Percentiles rank a stretch among this genome's conserved stretches.
phyloP scores from a whole-genome alignment of 2,888 invertebrate genomes.

The Drosophila kokeensis region DNA sequence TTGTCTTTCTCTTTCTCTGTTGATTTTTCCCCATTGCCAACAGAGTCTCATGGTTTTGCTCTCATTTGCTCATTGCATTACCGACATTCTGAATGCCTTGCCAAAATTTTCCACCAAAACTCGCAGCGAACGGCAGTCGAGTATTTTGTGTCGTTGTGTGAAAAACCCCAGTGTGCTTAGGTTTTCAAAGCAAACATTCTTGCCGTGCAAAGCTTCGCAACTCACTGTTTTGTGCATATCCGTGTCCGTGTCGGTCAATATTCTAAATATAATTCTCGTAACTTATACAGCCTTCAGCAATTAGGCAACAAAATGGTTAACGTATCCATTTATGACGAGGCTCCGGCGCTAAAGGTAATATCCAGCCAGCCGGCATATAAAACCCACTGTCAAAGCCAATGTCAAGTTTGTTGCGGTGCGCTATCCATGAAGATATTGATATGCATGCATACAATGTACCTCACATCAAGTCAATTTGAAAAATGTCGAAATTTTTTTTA shows the following conservation, averaged over 20 bases:
- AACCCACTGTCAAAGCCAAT: conserved; percentile 30
- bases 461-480: conserved; percentile 21
- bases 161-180: conserved; percentile 33
- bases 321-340: conserved; percentile 82
- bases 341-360: conserved; percentile 82
- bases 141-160: conserved; percentile 54
- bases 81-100: conserved; percentile 57
- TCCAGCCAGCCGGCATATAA: background rate
- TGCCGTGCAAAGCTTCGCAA: conserved; percentile 35
- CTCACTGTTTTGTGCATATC: conserved; percentile 61
- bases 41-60: conserved; percentile 45
- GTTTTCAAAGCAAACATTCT: conserved; percentile 54
- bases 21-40: conserved; percentile 26
- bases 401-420: conserved; percentile 6
- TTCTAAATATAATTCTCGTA: conserved; percentile 51
- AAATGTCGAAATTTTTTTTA: conserved; percentile 5
- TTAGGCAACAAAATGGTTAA: conserved; percentile 82
- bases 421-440: conserved; percentile 64
- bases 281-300: conserved; percentile 46
- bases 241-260: conserved; percentile 38
- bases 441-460: background rate
- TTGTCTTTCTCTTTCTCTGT: conserved; percentile 30
- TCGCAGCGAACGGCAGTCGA: conserved; percentile 52
- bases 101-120: conserved; percentile 66
- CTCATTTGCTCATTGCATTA: conserved; percentile 54